Evolutionary conservation across 64 coral and sea anemone species (phyloP).

Genomic region (Stylophora pistillata): DNA sequence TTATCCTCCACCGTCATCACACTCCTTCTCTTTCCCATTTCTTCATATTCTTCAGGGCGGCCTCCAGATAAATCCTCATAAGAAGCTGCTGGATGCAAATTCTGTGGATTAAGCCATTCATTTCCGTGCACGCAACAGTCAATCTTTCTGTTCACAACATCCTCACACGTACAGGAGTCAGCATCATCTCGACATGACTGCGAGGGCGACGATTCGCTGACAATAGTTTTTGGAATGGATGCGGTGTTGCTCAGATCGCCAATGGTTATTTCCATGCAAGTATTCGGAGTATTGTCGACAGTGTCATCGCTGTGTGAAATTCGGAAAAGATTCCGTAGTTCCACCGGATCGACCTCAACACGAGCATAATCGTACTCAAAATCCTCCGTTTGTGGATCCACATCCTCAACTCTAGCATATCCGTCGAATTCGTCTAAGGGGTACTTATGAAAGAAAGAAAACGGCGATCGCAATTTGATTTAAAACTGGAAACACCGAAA

Average conservation of each 20-base stretch:
- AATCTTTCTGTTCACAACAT: background rate
- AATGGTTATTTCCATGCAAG: background rate
- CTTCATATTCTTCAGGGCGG: slow-evolving; percentile 5
- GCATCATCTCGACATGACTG: background rate
- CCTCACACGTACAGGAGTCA: background rate
- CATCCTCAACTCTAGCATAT: slow-evolving; percentile 4
- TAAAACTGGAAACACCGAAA: background rate
- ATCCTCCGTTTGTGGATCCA: background rate
- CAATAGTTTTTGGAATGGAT: background rate
- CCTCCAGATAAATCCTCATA: slow-evolving; percentile 15
- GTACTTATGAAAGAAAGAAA: background rate
- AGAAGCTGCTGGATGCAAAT: background rate
- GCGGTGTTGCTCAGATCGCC: background rate
- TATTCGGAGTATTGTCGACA: background rate
- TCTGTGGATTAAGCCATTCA: background rate
- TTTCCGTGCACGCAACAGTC: background rate
- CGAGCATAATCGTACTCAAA: slow-evolving; percentile 15
- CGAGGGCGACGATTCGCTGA: background rate
- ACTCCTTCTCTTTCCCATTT: slow-evolving; percentile 36
- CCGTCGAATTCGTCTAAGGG: background rate
- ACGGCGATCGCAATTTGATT: background rate
- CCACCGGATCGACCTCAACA: background rate
- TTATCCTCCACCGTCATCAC: background rate
- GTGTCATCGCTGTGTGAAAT: background rate
- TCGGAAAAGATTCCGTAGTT: slow-evolving; percentile 20